Evolutionary conservation across 1,140 invertebrate species (phyloP), one percentile per base, ranked within the genome.

Genomic region (Yoshiicerus persimilis): DNA sequence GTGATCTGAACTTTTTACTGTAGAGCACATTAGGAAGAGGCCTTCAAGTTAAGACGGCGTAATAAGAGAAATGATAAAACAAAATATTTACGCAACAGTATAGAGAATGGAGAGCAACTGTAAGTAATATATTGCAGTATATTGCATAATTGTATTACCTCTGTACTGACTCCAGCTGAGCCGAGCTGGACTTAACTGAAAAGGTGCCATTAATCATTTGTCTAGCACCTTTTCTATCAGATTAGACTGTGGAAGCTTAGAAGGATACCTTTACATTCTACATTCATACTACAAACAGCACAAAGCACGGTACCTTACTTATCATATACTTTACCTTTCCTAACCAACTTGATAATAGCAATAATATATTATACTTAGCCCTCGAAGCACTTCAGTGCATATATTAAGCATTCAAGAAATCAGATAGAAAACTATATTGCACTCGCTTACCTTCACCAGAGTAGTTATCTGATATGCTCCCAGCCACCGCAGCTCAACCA

Each of bases 141-240:
- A 56, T 34, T 75, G 23, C 39, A 87, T 77, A 41, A 75, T 75
- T 38, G 47, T 56, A 56, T 56, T 56, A 56, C 47, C 20, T 83
- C 83, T 38, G 77, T 83, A 62, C 32, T 30, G 62, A 83, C 86
- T 87, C 86, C 86, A 87, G 86, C 86, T 87, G 86, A 83, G 86
- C 80, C 38, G 38, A 30, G 80, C 80, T 47, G 47, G 80, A 87
- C 41, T 36, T 47, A 83, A 34, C 70, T 56, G 27, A 62, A 64
- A 87, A 87, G 80, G 66, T 80, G 86, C 75, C 80, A 87, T 87
- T 87, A 87, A 87, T 87, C 86, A 87, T 62, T 87, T 87, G 86
- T 87, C 70, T 87, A 75, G 25, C 86, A 87, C 86, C 70, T 87
- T 36, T 47, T 75, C 30, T 80, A 62, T 87, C 86, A 83, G 20